A percentile compares a stretch with the other conserved stretches of the same genome.
phyloP scores from a whole-genome alignment of 2,888 invertebrate genomes.

The Chloroclysta siterata region DNA sequence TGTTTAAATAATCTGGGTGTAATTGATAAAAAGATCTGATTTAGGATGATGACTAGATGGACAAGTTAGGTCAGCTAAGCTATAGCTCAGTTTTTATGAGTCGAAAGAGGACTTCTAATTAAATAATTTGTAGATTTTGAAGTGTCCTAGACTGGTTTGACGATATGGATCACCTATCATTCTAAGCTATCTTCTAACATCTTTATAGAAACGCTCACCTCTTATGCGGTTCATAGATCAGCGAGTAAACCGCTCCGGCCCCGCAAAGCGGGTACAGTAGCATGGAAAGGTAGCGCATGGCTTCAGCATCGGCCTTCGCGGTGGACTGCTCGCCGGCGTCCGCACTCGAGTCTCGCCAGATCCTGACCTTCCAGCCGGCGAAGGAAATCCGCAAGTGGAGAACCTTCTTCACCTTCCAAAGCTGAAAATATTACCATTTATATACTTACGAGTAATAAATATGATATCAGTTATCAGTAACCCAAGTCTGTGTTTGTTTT shows the following conservation, averaged over 20 bases:
- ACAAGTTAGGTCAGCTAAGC: too few relatives aligned
- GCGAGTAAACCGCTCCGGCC: conserved; percentile 95
- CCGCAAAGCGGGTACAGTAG: conserved; percentile 95
- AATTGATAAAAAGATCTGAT: too few relatives aligned
- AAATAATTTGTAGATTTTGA: too few relatives aligned
- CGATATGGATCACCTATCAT: too few relatives aligned
- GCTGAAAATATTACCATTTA: conserved; percentile 66
- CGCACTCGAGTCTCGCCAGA: conserved; percentile 77
- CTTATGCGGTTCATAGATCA: conserved; percentile 97
- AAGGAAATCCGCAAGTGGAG: conserved; percentile 88
- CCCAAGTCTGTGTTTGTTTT: too few relatives aligned
- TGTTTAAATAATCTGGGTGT: too few relatives aligned
- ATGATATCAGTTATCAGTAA: too few relatives aligned
- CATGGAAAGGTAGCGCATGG: conserved; percentile 96
- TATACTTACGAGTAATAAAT: too few relatives aligned
- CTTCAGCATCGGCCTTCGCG: conserved; percentile 94
- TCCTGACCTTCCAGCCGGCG: conserved; percentile 60
- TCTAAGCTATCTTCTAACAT: not conserved
- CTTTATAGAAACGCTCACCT: conserved; percentile 82
- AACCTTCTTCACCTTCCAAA: conserved; percentile 98
- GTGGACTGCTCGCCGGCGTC: conserved; percentile 89
- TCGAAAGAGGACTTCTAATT: too few relatives aligned
- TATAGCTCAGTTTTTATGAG: too few relatives aligned
- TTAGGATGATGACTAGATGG: too few relatives aligned
- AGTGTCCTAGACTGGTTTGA: too few relatives aligned